Evolutionary conservation across 2,113 vertebrate species (phyloP).

Genomic region (Hemichromis elongatus): DNA sequence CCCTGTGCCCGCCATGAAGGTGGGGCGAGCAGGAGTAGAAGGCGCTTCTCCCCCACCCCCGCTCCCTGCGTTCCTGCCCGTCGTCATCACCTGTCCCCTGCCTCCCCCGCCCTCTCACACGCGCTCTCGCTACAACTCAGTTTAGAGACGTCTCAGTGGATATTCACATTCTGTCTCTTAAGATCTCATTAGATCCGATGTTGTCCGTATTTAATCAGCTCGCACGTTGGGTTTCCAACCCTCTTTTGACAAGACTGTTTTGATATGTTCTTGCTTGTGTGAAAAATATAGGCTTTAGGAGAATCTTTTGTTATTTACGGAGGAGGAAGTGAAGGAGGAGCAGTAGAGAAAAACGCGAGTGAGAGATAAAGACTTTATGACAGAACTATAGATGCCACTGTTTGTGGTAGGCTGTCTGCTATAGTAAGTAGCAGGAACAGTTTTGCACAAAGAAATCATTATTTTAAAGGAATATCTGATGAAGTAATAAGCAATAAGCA

Average conservation of each 20-base stretch:
- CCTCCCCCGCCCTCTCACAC: neutral
- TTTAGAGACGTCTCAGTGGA: conserved; percentile 35
- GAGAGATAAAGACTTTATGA: conserved; percentile 30
- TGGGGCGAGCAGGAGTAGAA: conserved; percentile 42
- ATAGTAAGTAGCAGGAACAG: neutral
- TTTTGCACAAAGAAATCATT: conserved; percentile 2
- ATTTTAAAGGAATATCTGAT: conserved; percentile 8
- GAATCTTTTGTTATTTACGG: conserved; percentile 19
- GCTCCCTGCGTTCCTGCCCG: neutral
- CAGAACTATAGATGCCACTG: conserved; percentile 28
- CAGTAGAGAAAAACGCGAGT: neutral
- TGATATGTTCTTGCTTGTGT: conserved; percentile 12
- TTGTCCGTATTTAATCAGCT: conserved; percentile 56
- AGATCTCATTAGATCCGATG: conserved; percentile 58
- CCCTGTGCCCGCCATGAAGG: conserved; percentile 42
- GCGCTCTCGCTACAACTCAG: neutral
- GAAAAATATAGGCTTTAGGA: neutral
- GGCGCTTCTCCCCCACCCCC: neutral
- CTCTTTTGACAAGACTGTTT: conserved; percentile 23
- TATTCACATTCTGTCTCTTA: conserved; percentile 59
- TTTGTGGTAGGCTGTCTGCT: neutral
- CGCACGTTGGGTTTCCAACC: conserved; percentile 18
- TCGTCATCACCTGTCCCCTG: conserved; percentile 8
- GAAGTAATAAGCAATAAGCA: conserved; percentile 21
- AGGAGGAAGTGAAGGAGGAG: conserved; percentile 27